phyloP scores from a whole-genome alignment of 1,140 invertebrate genomes.

The Antheraea pernyi region DNA sequence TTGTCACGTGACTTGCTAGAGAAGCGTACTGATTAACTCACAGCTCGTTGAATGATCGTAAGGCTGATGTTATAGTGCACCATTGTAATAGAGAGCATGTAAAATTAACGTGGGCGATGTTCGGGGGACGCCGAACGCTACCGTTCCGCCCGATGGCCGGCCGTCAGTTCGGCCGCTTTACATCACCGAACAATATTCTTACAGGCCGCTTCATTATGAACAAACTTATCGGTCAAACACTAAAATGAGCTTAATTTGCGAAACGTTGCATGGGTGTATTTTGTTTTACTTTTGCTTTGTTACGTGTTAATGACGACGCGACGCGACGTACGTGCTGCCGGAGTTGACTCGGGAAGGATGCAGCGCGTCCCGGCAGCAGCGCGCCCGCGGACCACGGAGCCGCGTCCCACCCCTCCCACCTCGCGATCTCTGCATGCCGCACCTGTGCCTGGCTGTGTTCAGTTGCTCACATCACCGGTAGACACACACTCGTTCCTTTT shows the following conservation, averaged over 20 bases:
- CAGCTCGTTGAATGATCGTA: conserved; percentile 76
- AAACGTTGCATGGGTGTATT: conserved; percentile 69
- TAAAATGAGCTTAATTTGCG: conserved; percentile 56
- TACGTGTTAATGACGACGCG: conserved; percentile 65
- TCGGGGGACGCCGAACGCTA: conserved; percentile 35
- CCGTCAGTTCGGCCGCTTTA: conserved; percentile 32
- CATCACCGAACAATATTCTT: conserved; percentile 46
- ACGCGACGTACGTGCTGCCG: conserved; percentile 58
- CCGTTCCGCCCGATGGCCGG: conserved; percentile 37
- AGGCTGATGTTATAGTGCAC: conserved; percentile 69
- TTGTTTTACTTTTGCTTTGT: conserved; percentile 79
- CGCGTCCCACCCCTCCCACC: conserved; percentile 63
- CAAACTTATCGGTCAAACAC: conserved; percentile 39
- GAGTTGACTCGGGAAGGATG: conserved; percentile 37
- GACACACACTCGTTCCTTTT: conserved; percentile 72
- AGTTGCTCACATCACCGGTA: conserved; percentile 79
- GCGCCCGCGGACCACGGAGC: conserved; percentile 27
- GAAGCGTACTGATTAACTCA: conserved; percentile 65
- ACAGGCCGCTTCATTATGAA: conserved; percentile 45
- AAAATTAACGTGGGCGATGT: conserved; percentile 26
- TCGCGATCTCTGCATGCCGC: conserved; percentile 75
- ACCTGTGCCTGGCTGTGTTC: conserved; percentile 78
- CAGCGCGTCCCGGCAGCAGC: conserved; percentile 27
- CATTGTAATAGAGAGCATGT: conserved; percentile 64
- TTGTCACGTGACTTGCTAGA: conserved; percentile 68